Conservation (phyloP, 2,888 invertebrate genomes). For the Anaspis maculata region DNA sequence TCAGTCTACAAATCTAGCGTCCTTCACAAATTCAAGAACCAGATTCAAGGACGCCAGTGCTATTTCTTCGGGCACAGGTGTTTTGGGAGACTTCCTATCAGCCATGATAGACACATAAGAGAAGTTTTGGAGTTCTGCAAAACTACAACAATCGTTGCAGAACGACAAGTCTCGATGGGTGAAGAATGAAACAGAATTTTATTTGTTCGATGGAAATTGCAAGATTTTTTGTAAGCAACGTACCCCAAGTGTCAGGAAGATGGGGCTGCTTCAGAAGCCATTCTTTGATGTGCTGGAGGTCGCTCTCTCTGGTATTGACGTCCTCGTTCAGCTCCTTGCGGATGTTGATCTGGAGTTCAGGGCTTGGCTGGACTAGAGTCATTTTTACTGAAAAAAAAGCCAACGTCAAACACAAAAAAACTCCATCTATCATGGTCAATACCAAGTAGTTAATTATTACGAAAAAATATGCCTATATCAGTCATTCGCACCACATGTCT, state of each 20-base stretch:
- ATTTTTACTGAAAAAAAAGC: constrained; percentile 3
- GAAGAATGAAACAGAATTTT: no score
- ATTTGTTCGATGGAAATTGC: no score
- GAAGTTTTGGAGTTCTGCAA: no score
- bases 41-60: no score
- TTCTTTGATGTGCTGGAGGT: constrained; percentile 55
- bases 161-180: no score
- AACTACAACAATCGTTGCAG: no score
- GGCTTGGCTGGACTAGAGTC: constrained; percentile 40
- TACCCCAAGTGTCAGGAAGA: constrained; percentile 58
- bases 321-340: constrained; percentile 47
- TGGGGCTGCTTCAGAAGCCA: constrained; percentile 62
- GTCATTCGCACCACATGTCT: constrained; percentile 4
- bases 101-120: no score
- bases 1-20: no score
- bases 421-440: not conserved
- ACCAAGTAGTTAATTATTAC: constrained; percentile 1
- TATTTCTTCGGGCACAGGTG: no score
- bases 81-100: no score
- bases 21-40: no score
- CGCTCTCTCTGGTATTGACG: constrained; percentile 47
- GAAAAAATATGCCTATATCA: constrained; percentile 1
- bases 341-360: constrained; percentile 43
- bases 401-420: constrained; percentile 1
- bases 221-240: no score